Conservation (phyloP, 2,888 invertebrate species). For the Macrosiphum euphorbiae region DNA sequence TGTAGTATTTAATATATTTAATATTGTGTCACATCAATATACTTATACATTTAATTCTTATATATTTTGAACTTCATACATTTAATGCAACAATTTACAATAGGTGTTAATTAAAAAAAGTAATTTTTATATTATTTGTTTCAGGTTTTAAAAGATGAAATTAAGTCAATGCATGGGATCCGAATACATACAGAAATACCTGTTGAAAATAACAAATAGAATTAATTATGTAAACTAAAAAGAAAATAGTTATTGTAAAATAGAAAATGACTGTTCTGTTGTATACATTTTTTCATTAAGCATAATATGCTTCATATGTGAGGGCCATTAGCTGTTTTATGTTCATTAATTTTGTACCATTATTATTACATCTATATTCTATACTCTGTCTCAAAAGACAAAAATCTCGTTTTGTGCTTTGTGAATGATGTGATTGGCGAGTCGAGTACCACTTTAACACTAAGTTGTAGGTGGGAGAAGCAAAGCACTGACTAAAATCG, state of each 20-base stretch:
- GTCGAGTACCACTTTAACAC: too few species aligned
- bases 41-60: not conserved
- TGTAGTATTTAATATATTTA: not conserved
- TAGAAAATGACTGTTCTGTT: not conserved
- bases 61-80: not conserved
- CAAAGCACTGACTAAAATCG: too few species aligned
- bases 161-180: constrained; percentile 87
- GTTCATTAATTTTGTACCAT: not conserved
- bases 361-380: not conserved
- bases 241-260: not conserved
- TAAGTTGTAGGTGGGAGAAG: too few species aligned
- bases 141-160: constrained; percentile 80
- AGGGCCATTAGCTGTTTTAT: not conserved
- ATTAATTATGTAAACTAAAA: not conserved
- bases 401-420: too few species aligned
- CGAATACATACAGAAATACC: constrained; percentile 79
- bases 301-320: not conserved
- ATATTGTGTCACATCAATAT: not conserved
- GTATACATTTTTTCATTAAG: not conserved
- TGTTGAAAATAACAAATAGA: constrained; percentile 16
- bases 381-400: too few species aligned
- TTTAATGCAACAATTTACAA: not conserved
- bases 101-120: not conserved
- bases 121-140: constrained; percentile 66
- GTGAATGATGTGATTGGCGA: too few species aligned